These are phyloP conservation scores for Lamproptera curius DNA, from an alignment of 2,888 invertebrate species.

Conservation along the genomic window DNA sequence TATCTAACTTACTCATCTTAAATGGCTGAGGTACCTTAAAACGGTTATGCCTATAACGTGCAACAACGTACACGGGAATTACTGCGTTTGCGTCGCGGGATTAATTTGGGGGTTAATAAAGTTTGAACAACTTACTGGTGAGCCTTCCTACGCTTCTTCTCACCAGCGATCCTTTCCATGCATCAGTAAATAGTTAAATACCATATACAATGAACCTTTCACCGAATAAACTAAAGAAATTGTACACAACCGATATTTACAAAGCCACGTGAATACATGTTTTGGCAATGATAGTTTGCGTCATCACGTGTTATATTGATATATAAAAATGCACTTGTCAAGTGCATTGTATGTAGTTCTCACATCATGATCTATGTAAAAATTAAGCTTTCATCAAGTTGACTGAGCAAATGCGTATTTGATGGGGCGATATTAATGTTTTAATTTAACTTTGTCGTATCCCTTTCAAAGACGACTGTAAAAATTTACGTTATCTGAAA, in stretches of 20 bases:
- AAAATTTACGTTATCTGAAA: no score
- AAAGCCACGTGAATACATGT: no score
- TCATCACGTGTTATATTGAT: background rate
- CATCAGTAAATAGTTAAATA: background rate
- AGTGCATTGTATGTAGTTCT: background rate
- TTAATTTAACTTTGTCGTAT: no score
- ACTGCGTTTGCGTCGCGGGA: no score
- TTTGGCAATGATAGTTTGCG: no score
- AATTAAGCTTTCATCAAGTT: background rate
- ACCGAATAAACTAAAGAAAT: background rate
- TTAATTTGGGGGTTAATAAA: background rate
- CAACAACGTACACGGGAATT: no score
- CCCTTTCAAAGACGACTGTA: no score
- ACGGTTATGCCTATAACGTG: no score
- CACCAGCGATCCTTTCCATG: background rate
- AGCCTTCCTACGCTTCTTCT: background rate
- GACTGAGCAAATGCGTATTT: background rate
- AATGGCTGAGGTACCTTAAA: no score
- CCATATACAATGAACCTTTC: background rate
- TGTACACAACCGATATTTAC: background rate
- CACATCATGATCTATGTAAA: background rate
- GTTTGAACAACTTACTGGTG: conserved; percentile 1
- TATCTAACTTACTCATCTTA: no score
- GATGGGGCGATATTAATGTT: no score
- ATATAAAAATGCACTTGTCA: no score